Base-by-base conservation (phyloP, 2,113 vertebrate species). In the Oncorhynchus nerka region DNA sequence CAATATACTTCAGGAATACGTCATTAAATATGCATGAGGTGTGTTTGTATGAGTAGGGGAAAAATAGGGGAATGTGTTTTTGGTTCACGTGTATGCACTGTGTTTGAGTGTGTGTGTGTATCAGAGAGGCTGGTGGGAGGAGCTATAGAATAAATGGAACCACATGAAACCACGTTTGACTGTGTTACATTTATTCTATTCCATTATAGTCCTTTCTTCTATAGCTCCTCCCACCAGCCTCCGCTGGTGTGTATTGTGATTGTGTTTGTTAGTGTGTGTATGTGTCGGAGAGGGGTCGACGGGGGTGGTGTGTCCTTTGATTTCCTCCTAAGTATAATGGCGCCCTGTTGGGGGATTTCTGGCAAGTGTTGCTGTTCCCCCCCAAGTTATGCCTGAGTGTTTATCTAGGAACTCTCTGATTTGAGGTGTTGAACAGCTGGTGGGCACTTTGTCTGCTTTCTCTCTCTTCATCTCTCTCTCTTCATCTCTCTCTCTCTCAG, bases 1-100 rank as follows among this genome's bases (percentile, higher is more conserved):
- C 87, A 87, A 90, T 85, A 89, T 89, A 86, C 74, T 90, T 86
- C 80, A 85, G 81, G 75, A 75, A 73, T 34, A 66, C 49, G 39
- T 75, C 48, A 57, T 89, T 90, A 87, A 86, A 92, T 84, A 89
- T 90, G 77, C 69, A 92, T 89, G 86, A 32, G 59, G 70, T 77
- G 72, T 81, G 84, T 32, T 73, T 75, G 49, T 72, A 45, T 73
- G 70, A 61, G 66, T 61, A 5, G 20, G 45, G 26, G 30, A 62
- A 67, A 45, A 34, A 73, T 16, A 19, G 16, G 16, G 51, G 7
- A 68, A 64, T 32, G 30, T 32, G 30, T 32, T 0, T 75, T 19
- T 75, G 66, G 22, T 65, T 22, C 59, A 62, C 11, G 59, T 49
- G 55, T 79, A 32, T 77, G 69, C 32, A 34, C 5, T 34, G 32